These are phyloP conservation scores for Macrosteles quadrilineatus DNA, from an alignment of 1,140 invertebrate genomes.

Conservation along the genomic window DNA sequence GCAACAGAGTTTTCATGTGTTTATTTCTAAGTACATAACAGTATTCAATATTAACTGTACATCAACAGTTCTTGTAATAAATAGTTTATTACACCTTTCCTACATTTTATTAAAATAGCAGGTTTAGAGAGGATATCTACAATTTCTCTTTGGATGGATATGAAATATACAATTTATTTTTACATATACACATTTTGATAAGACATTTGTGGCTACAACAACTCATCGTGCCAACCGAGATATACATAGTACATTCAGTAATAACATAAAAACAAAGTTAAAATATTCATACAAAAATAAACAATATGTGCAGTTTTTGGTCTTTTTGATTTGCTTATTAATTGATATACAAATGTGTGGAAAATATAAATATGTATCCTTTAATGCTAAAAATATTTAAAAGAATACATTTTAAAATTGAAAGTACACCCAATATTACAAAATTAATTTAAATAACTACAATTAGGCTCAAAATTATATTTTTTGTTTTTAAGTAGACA, in stretches of 20 bases:
- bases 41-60: slow-evolving; percentile 16
- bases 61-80: slow-evolving; percentile 12
- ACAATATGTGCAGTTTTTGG: not conserved
- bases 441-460: no score
- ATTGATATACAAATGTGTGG: no score
- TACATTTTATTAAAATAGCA: slow-evolving; percentile 18
- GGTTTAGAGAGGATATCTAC: slow-evolving; percentile 21
- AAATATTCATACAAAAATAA: not conserved
- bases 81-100: slow-evolving; percentile 4
- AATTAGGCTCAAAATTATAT: no score
- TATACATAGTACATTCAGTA: slow-evolving; percentile 42
- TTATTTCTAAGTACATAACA: slow-evolving; percentile 26
- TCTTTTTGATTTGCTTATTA: no score
- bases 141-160: slow-evolving; percentile 30
- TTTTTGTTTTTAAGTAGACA: no score
- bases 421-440: no score
- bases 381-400: no score
- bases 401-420: no score
- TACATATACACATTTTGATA: slow-evolving; percentile 33
- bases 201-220: slow-evolving; percentile 48
- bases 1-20: not conserved
- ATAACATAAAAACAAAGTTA: slow-evolving; percentile 24
- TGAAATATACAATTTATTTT: slow-evolving; percentile 39
- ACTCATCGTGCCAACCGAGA: slow-evolving; percentile 49
- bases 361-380: no score